A percentile compares a stretch with the other conserved stretches of the same genome.
Evolutionary conservation across 2,888 invertebrate genomes (phyloP).

Genomic region (Plagodis dolabraria): DNA sequence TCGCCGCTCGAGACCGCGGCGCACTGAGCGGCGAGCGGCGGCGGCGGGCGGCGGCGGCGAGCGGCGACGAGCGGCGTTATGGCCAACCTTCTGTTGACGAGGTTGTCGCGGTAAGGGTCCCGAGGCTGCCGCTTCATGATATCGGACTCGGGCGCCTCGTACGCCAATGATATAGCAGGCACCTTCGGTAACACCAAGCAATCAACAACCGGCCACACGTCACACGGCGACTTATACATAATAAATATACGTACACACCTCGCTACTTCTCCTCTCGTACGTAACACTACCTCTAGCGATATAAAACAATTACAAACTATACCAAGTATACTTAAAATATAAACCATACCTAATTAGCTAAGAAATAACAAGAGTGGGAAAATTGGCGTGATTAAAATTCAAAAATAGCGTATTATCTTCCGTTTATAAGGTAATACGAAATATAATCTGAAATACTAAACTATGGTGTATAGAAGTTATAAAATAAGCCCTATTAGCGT

Average conservation of each 20-base stretch:
- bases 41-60: conserved; percentile 36
- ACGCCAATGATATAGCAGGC: conserved; percentile 99
- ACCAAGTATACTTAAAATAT: conserved; percentile 59
- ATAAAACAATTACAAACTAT: conserved; percentile 51
- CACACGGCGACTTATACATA: conserved; percentile 58
- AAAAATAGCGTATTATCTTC: conserved; percentile 64
- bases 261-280: conserved; percentile 50
- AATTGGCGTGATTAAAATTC: conserved; percentile 69
- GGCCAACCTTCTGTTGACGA: conserved; percentile 98
- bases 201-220: conserved; percentile 66
- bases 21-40: conserved; percentile 32
- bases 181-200: conserved; percentile 90
- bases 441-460: conserved; percentile 67
- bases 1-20: conserved; percentile 46
- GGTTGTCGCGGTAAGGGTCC: conserved; percentile 98
- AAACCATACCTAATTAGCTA: conserved; percentile 63
- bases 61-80: conserved; percentile 44
- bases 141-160: conserved; percentile 99
- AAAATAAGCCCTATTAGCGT: conserved; percentile 71
- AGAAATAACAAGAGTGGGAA: conserved; percentile 61
- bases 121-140: conserved; percentile 99
- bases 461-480: conserved; percentile 70
- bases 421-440: conserved; percentile 55
- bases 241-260: conserved; percentile 66
- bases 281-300: conserved; percentile 59